A percentile compares a stretch with the other conserved stretches of the same genome.
Evolutionary conservation across 2,797 vertebrate genomes (phyloP).

Genomic region (Columba guinea): DNA sequence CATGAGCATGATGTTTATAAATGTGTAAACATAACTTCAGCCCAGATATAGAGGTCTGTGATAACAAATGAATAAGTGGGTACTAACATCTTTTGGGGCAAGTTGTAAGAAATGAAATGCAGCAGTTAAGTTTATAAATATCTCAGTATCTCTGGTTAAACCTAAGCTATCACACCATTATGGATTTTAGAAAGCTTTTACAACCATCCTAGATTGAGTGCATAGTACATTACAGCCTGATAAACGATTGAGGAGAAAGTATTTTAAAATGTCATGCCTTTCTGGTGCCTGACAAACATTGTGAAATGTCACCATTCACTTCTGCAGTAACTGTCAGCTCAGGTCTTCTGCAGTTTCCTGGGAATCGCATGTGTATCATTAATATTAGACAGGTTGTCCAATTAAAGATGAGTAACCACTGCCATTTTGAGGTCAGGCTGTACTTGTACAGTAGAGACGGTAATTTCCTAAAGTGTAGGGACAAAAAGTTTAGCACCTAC

Average conservation of each 20-base stretch:
- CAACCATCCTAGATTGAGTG: background rate
- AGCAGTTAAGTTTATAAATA: background rate
- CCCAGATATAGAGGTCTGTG: background rate
- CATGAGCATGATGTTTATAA: background rate
- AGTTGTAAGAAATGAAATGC: background rate
- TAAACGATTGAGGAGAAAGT: background rate
- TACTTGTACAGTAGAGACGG: background rate
- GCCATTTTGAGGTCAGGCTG: conserved; percentile 10
- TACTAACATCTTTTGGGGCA: background rate
- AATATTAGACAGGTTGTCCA: background rate
- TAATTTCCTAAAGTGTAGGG: background rate
- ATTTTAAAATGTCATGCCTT: background rate
- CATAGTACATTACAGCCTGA: background rate
- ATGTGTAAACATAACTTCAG: background rate
- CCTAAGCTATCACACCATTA: background rate
- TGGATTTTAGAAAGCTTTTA: background rate
- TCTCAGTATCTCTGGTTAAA: background rate
- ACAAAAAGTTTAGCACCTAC: background rate
- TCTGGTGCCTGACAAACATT: background rate
- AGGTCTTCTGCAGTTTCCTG: background rate
- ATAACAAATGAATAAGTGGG: background rate
- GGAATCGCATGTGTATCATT: background rate
- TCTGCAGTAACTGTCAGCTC: background rate
- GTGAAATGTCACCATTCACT: background rate
- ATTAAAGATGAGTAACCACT: conserved; percentile 15